These are phyloP conservation scores for Lagenorhynchus albirostris DNA, from an alignment of 2,113 vertebrate genomes.

Conservation along the genomic window DNA sequence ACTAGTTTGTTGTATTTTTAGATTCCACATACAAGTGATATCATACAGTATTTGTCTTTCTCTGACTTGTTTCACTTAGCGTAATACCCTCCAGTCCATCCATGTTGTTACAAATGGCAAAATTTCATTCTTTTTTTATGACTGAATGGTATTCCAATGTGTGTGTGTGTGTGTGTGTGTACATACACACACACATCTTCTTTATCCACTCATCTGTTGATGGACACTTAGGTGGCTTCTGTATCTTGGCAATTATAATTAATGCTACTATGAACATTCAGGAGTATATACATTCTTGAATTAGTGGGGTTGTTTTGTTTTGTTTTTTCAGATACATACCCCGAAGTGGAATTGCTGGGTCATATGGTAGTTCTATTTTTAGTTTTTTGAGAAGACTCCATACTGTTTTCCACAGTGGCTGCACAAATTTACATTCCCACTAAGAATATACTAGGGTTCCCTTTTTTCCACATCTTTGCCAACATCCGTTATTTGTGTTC, in stretches of 20 bases:
- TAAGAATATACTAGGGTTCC: neutral
- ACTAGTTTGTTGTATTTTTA: neutral
- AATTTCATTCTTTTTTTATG: neutral
- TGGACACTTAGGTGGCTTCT: neutral
- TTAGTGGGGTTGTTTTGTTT: neutral
- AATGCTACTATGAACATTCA: neutral
- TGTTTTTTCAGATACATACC: neutral
- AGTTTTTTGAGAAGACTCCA: neutral
- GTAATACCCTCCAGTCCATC: neutral
- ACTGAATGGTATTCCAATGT: neutral
- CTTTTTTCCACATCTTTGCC: neutral
- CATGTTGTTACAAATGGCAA: neutral
- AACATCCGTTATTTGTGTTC: neutral
- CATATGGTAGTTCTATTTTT: neutral
- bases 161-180: neutral
- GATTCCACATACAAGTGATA: too few species aligned
- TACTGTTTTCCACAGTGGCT: neutral
- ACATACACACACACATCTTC: neutral
- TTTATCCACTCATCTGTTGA: neutral
- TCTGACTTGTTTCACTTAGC: neutral
- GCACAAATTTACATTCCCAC: neutral
- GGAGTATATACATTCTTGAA: neutral
- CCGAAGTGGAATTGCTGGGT: neutral
- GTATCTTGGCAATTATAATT: neutral
- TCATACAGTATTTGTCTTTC: neutral